Percentiles rank a stretch among this genome's conserved stretches.
Evolutionary conservation across 2,888 invertebrate species (phyloP).

Genomic region (Protonemura montana): DNA sequence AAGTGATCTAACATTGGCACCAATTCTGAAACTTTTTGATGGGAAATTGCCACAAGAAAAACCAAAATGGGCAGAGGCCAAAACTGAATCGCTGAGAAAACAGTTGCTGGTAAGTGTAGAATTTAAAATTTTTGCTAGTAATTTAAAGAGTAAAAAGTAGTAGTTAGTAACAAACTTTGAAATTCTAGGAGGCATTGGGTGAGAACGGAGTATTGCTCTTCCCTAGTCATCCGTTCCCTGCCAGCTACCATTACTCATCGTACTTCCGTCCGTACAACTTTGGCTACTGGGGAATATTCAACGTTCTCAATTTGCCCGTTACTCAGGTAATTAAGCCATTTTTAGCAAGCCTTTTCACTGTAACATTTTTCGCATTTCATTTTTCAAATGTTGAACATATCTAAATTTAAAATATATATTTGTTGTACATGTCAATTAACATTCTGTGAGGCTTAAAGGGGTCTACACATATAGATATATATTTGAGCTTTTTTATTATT

Average conservation of each 20-base stretch:
- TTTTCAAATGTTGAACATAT: no score
- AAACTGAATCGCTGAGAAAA: slow-evolving; percentile 66
- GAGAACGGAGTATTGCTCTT: slow-evolving; percentile 83
- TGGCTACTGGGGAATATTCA: slow-evolving; percentile 85
- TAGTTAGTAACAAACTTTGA: background rate
- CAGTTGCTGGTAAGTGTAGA: slow-evolving; percentile 66
- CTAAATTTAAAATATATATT: no score
- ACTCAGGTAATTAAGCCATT: slow-evolving; percentile 66
- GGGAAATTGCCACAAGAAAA: slow-evolving; percentile 71
- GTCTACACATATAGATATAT: no score
- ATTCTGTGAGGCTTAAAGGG: background rate
- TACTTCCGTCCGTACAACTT: slow-evolving; percentile 83
- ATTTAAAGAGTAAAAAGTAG: background rate
- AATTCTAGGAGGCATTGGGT: slow-evolving; percentile 71
- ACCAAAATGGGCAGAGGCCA: slow-evolving; percentile 68
- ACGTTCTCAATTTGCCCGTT: slow-evolving; percentile 81
- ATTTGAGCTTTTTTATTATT: background rate
- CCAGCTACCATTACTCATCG: slow-evolving; percentile 83
- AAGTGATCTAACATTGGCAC: slow-evolving; percentile 72
- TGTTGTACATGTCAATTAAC: no score
- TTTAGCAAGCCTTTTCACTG: background rate
- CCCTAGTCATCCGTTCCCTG: slow-evolving; percentile 80
- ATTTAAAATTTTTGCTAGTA: background rate
- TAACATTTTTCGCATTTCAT: no score
- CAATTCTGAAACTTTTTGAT: slow-evolving; percentile 72